Conservation (phyloP, 2,113 vertebrate species). For the Laticauda laticaudata region DNA sequence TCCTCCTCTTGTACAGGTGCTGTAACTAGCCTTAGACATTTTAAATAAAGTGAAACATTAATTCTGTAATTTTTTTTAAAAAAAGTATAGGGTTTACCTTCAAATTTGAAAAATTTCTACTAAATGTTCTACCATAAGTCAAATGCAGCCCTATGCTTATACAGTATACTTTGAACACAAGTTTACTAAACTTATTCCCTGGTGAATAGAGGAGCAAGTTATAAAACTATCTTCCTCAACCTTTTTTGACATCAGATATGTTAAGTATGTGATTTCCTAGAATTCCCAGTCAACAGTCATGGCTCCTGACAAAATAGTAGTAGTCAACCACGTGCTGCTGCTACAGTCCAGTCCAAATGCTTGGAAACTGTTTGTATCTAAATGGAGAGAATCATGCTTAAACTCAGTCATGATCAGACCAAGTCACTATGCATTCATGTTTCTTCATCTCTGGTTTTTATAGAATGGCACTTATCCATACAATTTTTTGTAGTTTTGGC, state of each 20-base stretch:
- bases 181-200: background rate
- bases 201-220: background rate
- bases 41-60: background rate
- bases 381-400: background rate
- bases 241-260: background rate
- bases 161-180: background rate
- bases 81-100: background rate
- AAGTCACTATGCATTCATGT: background rate
- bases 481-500: background rate
- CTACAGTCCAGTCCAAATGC: background rate
- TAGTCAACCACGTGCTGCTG: background rate
- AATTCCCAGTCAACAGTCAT: background rate
- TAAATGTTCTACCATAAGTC: background rate
- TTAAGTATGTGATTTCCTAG: background rate
- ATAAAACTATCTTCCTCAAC: background rate
- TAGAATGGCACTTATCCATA: background rate
- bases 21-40: background rate
- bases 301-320: background rate
- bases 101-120: background rate
- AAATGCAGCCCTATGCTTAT: background rate
- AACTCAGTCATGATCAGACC: background rate
- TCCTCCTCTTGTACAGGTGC: background rate
- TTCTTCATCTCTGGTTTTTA: background rate
- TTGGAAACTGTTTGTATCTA: background rate
- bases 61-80: too few relatives aligned